Conservation (phyloP, 2,113 vertebrate species). For the Ageneiosus marmoratus region DNA sequence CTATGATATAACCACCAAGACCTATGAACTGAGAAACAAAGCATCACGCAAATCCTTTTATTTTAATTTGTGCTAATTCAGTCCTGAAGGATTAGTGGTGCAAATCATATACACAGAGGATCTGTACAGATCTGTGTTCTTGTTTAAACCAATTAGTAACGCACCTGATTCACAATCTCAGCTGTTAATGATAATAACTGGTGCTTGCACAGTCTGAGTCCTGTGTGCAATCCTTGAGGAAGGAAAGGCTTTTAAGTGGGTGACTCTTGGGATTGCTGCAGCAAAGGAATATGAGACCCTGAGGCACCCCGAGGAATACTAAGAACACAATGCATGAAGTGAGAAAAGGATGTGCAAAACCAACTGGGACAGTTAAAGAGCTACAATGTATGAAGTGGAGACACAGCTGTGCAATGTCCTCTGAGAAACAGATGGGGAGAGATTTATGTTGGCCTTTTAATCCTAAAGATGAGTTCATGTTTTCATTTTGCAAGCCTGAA, state of each 20-base stretch:
- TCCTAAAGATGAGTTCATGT: not conserved
- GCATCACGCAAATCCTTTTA: not conserved
- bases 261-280: conserved; percentile 16
- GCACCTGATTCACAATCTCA: conserved; percentile 36
- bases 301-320: not conserved
- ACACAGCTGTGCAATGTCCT: not conserved
- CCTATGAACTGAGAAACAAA: not conserved
- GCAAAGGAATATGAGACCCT: conserved; percentile 1
- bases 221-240: conserved; percentile 2
- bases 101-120: conserved; percentile 13
- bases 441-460: not conserved
- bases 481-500: not conserved
- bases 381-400: conserved; percentile 2
- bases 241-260: not conserved
- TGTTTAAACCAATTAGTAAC: conserved; percentile 31
- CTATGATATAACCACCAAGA: not conserved
- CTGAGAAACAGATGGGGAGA: not conserved
- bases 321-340: not conserved
- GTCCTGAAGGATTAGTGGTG: conserved; percentile 6
- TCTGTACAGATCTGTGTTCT: conserved; percentile 3
- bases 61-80: conserved; percentile 16
- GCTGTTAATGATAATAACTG: conserved; percentile 15
- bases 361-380: not conserved
- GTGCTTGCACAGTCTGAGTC: conserved; percentile 5
- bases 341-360: not conserved